These are phyloP conservation scores for Silurus lanzhouensis DNA, from an alignment of 2,797 vertebrate species.

Conservation along the genomic window DNA sequence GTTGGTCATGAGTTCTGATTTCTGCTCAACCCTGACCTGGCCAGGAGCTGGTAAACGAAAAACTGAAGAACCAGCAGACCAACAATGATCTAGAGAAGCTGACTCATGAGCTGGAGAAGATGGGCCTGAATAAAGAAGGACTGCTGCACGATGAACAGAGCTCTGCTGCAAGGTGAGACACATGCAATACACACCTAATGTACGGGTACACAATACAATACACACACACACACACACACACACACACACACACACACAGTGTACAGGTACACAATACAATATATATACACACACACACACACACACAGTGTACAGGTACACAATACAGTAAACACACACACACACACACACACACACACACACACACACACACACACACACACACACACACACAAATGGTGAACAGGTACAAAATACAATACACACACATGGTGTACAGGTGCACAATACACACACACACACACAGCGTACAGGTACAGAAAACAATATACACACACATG, in stretches of 20 bases:
- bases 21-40: not conserved
- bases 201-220: not conserved
- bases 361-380: no score
- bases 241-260: not conserved
- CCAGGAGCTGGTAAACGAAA: constrained; percentile 97
- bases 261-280: no score
- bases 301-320: not conserved
- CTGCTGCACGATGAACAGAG: constrained; percentile 89
- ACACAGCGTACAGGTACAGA: no score
- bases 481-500: no score
- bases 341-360: no score
- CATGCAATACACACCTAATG: not conserved
- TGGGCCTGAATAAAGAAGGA: constrained; percentile 94
- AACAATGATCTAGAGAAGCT: constrained; percentile 97
- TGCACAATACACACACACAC: no score
- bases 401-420: no score
- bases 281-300: no score
- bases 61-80: constrained; percentile 92
- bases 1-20: not conserved
- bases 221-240: not conserved
- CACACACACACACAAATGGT: no score
- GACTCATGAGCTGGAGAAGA: constrained; percentile 95
- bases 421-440: no score
- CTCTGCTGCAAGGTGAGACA: constrained; percentile 86
- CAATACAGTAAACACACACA: not conserved